Evolutionary conservation across 1,140 invertebrate species (phyloP).

Genomic region (Drosophila leontia): DNA sequence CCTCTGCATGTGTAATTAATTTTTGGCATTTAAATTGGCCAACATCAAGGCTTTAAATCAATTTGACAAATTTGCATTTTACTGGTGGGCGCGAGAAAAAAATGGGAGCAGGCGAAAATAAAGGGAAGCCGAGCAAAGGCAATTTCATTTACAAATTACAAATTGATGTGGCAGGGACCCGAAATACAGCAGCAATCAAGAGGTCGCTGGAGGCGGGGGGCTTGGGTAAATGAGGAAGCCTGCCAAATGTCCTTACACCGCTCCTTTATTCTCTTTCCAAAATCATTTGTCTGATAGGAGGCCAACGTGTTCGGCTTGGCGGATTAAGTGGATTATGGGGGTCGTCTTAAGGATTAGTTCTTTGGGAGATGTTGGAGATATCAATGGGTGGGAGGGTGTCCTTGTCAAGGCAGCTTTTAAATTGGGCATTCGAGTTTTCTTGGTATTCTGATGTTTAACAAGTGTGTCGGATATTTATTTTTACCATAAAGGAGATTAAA

Average conservation of each 20-base stretch:
- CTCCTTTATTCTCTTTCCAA: conserved; percentile 22
- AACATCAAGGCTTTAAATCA: conserved; percentile 73
- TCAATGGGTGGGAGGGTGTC: conserved; percentile 18
- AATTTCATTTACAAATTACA: conserved; percentile 82
- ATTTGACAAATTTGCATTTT: conserved; percentile 80
- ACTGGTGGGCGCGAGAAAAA: conserved; percentile 34
- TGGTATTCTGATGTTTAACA: conserved; percentile 16
- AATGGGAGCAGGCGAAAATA: conserved; percentile 28
- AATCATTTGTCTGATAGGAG: conserved; percentile 44
- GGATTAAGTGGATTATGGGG: conserved; percentile 55
- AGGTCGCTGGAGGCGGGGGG: not conserved
- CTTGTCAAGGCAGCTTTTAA: conserved; percentile 14
- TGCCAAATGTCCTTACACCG: conserved; percentile 29
- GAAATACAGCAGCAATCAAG: conserved; percentile 39
- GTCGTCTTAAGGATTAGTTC: conserved; percentile 48
- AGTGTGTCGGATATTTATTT: conserved; percentile 4
- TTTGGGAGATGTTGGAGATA: conserved; percentile 19
- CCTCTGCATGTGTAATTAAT: conserved; percentile 74
- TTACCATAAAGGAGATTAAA: not conserved
- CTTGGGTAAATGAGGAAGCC: conserved; percentile 15
- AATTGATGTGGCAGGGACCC: conserved; percentile 63
- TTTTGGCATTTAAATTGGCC: conserved; percentile 74
- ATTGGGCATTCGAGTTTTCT: not conserved
- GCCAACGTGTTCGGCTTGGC: conserved; percentile 36
- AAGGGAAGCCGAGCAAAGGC: conserved; percentile 51